Evolutionary conservation across 2,113 vertebrate genomes (phyloP), one percentile per base, ranked within the genome.

Genomic region (Pogonocichla stellata): DNA sequence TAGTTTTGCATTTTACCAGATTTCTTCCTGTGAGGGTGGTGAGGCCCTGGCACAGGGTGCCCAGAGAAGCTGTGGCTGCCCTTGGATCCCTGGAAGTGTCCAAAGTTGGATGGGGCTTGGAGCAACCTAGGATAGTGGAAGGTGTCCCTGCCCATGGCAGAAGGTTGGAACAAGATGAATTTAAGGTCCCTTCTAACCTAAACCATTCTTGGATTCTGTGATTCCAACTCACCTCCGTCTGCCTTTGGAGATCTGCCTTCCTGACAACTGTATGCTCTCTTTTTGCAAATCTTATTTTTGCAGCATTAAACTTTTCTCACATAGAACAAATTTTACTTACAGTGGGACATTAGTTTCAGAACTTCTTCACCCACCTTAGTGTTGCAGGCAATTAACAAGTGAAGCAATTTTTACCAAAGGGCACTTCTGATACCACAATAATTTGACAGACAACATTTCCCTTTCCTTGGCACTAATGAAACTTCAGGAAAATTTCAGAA

Each of bases 81-180:
- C 42, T 40, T 38, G 28, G 9, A 70, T 47, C 40, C 48, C 19
- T 70, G 73, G 12, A 0, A 62, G 16, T 40, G n/a, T 25, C 56
- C 40, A 11, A 79, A 29, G 12, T 0, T 87, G 73, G 38, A 47
- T 0, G 0, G 18, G 54, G 15, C 24, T 87, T 29, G 56, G n/a
- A 54, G 40, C 15, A 47, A 0, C 3, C 28, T 70, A 19, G 12
- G 53, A 0, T 2, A 3, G 11, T 33, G 45, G 47, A 5, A 78
- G 12, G 5, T 40, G n/a, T 20, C n/a, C 33, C 64, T 47, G 47
- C 12, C 28, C 15, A n/a, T 14, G 19, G 56, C 8, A 25, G 19
- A 8, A 33, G 13, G 15, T 14, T 48, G 15, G n/a, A 7, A 62
- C 0, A 1, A 16, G 40, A 34, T 48, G 11, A n/a, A 9, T 42